phyloP scores from a whole-genome alignment of 1,140 invertebrate species.

The Tachypleus tridentatus region DNA sequence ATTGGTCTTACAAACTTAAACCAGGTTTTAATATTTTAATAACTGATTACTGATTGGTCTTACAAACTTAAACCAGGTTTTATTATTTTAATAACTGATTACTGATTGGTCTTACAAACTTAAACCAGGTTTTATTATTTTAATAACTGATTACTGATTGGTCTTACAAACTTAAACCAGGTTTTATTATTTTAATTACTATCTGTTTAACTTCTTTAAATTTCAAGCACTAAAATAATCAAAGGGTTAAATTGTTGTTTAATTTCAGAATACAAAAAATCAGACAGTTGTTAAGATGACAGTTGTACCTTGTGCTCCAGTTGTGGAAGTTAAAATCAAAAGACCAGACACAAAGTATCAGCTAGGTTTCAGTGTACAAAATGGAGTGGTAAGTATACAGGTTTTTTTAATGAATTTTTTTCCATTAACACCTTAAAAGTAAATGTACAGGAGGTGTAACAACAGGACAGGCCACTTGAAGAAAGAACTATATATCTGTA shows the following conservation, averaged over 20 bases:
- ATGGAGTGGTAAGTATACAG: conserved; percentile 73
- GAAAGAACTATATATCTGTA: too few relatives aligned
- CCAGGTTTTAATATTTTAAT: background rate
- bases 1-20: background rate
- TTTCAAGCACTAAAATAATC: background rate
- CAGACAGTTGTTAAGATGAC: conserved; percentile 97
- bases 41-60: background rate
- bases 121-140: too few relatives aligned
- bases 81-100: background rate
- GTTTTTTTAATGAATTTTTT: background rate
- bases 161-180: too few relatives aligned
- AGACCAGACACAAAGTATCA: conserved; percentile 99
- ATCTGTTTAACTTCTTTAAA: too few relatives aligned
- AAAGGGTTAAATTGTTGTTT: background rate
- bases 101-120: background rate
- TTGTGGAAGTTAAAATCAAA: conserved; percentile 99
- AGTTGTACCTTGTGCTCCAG: conserved; percentile 96
- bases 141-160: too few relatives aligned
- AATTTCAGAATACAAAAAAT: conserved; percentile 68
- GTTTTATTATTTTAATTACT: too few relatives aligned
- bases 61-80: background rate
- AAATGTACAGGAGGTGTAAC: too few relatives aligned
- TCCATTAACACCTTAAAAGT: background rate
- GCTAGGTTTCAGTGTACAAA: conserved; percentile 98
- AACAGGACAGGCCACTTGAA: too few relatives aligned